A percentile compares a stretch with the other conserved stretches of the same genome.
These are phyloP conservation scores for Latrodectus hesperus DNA, from an alignment of 2,888 invertebrate genomes.

Conservation along the genomic window DNA sequence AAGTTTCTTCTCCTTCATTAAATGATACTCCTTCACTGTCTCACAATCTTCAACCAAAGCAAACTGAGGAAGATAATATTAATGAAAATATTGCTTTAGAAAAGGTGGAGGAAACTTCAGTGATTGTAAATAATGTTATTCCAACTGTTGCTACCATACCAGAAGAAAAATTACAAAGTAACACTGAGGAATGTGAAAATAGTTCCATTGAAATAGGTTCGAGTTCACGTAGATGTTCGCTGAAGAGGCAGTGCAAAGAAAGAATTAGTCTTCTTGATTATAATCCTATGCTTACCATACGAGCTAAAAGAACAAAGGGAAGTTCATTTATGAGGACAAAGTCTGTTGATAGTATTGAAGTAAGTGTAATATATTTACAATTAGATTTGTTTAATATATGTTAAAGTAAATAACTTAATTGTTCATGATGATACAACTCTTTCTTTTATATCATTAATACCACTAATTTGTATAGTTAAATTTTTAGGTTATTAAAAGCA, in stretches of 20 bases:
- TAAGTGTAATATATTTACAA: constrained; percentile 21
- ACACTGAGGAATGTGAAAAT: constrained; percentile 11
- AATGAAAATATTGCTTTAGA: neutral
- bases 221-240: constrained; percentile 55
- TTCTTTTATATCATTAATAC: no score
- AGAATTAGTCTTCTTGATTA: constrained; percentile 61
- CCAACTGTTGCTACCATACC: neutral
- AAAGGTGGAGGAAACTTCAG: neutral
- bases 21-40: constrained; percentile 6
- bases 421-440: no score
- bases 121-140: neutral
- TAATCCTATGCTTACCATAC: constrained; percentile 56
- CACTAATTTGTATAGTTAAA: no score
- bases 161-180: neutral
- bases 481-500: no score
- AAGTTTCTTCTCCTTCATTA: neutral
- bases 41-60: neutral
- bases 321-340: constrained; percentile 28
- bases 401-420: no score
- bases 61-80: neutral
- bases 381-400: neutral
- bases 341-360: constrained; percentile 34
- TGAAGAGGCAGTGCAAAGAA: constrained; percentile 64
- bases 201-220: constrained; percentile 13
- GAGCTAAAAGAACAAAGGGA: constrained; percentile 46